Base-by-base conservation (phyloP, 1,140 invertebrate genomes). In the Paralvinella palmiformis region DNA sequence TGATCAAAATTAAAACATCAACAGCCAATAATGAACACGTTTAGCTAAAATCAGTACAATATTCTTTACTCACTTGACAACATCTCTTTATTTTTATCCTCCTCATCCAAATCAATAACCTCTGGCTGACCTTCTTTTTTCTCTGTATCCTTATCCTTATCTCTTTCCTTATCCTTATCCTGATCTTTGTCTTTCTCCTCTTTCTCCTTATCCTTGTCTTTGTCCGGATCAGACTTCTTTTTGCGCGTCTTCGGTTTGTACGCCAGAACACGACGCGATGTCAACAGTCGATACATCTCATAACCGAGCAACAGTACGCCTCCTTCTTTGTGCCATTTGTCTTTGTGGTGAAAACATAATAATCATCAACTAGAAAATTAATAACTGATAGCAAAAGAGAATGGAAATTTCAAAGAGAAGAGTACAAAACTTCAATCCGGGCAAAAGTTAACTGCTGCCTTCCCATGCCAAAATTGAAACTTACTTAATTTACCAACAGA, bases 281-380 rank as follows among this genome's bases (percentile, higher is more conserved):
- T 91, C 33, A 96, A 81, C 62, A 96, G 85, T 7, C 85, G 84
- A 77, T 95, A 99, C 74, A 99, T 85, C 83, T 99, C 96, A 79
- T 99, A 99, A 4, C 96, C 96, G 74, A 99, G 94, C 65, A 99
- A 83, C 10, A 99, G 81, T 1, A 99, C 95, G 20, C 96, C 96
- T 3, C 96, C 95, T 50, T 74, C 71, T 62, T 86, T 85, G 27
- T 86, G 85, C 96, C 96, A 99, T 35, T 91, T 88, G 17, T 78
- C 78, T 80, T 66, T 22, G 20, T 48, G 24, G 63, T 33, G 24
- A 4, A 57, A 57, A n/a, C n/a, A n/a, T n/a, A n/a, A n/a, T n/a
- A n/a, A n/a, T n/a, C n/a, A n/a, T n/a, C n/a, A n/a, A n/a, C n/a
- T n/a, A n/a, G n/a, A n/a, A n/a, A n/a, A n/a, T n/a, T n/a, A n/a